Conservation (phyloP, 2,888 invertebrate species). For the Pollenia labialis region DNA sequence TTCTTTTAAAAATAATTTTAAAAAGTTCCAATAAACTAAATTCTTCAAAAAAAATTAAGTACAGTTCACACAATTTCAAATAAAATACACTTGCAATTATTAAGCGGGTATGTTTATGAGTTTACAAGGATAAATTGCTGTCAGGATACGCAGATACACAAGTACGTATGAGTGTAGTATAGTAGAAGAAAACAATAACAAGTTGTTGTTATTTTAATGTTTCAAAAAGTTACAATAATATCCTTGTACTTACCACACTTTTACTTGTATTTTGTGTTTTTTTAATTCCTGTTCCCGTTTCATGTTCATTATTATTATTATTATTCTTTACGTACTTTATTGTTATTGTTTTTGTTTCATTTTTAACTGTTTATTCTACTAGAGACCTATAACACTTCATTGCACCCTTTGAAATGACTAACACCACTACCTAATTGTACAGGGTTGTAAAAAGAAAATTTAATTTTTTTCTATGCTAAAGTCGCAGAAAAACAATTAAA, state of each 20-base stretch:
- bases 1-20: too few species aligned
- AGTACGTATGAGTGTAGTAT: slow-evolving; percentile 10
- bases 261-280: slow-evolving; percentile 64
- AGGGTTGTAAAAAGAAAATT: background rate
- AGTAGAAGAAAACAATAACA: slow-evolving; percentile 50
- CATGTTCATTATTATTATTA: slow-evolving; percentile 53
- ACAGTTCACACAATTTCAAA: slow-evolving; percentile 14
- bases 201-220: slow-evolving; percentile 74
- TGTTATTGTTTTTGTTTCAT: slow-evolving; percentile 53
- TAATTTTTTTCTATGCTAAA: too few species aligned
- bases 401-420: slow-evolving; percentile 51
- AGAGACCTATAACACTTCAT: slow-evolving; percentile 33
- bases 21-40: too few species aligned
- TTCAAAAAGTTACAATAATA: slow-evolving; percentile 76
- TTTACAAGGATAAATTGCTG: slow-evolving; percentile 7
- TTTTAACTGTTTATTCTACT: slow-evolving; percentile 46
- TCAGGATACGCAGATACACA: background rate
- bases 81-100: slow-evolving; percentile 46
- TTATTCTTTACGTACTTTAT: slow-evolving; percentile 45
- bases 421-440: slow-evolving; percentile 23
- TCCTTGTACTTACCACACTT: slow-evolving; percentile 73
- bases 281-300: slow-evolving; percentile 44
- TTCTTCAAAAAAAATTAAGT: background rate
- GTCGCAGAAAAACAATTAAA: too few species aligned
- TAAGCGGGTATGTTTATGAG: background rate